Evolutionary conservation across 53 echinoderm and acorn worm species (phyloP), one percentile per base, ranked within the genome.

Genomic region (Mesocentrotus franciscanus): DNA sequence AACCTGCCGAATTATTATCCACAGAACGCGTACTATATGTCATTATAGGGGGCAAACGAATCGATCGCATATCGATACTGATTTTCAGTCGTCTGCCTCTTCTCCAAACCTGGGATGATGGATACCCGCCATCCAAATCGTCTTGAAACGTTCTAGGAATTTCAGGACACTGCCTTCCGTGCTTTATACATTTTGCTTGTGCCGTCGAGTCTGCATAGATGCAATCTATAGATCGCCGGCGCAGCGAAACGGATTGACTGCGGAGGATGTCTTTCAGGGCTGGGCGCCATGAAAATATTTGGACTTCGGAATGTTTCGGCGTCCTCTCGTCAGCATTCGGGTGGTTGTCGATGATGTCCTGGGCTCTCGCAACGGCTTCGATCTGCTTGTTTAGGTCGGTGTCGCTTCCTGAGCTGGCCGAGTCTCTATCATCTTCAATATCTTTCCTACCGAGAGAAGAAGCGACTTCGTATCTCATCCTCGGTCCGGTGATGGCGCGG

Each of bases 1-100:
- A 81, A 81, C 11, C 14, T 71, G 74, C 30, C 42, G 42, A 42
- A 7, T 36, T 16, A 39, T 9, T 18, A 42, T 81, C 81, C 39
- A 42, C 36, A 39, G 81, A 81, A 7, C 81, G 36, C 42, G 36
- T 13, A 18, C 29, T 70, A 36, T 92, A 92, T 35, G 12, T 61
- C 39, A 70, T 56, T 17, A 92, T 92, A 6, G 92, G 92, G 5
- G 92, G 92, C 22, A 92, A 66, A 18, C 92, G 92, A 36, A 92
- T 4, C 34, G 92, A 92, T 64, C 92, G 92, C 92, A 92, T 92
- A 92, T 92, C 92, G 68, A 92, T 66, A 64, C 62, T 66, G 70
- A 92, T 92, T 8, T 61, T 39, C 22, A 92, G 62, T 33, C 92
- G 92, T 92, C 62, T 92, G 62, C 71, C 92, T 9, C 39, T 34